These are phyloP conservation scores for Embidobia sp. DNA, from an alignment of 2,888 invertebrate species.

Conservation along the genomic window DNA sequence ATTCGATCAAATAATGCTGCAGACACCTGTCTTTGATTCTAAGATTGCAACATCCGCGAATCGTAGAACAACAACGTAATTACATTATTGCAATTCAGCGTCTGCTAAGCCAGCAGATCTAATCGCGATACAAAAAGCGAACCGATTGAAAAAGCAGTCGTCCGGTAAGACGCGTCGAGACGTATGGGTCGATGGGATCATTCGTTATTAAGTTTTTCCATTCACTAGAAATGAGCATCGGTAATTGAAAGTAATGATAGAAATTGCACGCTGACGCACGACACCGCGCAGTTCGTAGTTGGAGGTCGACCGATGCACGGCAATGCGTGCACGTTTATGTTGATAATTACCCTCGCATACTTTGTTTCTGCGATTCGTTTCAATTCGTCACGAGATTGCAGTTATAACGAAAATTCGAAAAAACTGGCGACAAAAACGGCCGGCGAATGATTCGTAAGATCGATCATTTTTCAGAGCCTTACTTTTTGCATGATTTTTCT, in stretches of 20 bases:
- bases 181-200: constrained; percentile 46
- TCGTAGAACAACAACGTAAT: constrained; percentile 33
- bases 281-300: constrained; percentile 37
- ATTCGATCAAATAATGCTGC: no score
- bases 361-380: constrained; percentile 53
- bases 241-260: constrained; percentile 65
- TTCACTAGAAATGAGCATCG: constrained; percentile 52
- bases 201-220: constrained; percentile 62
- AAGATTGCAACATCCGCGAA: constrained; percentile 6
- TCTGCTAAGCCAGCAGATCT: constrained; percentile 29
- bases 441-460: no score
- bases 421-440: constrained; percentile 37
- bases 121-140: constrained; percentile 33
- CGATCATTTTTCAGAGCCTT: no score
- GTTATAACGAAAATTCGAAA: constrained; percentile 38
- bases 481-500: no score
- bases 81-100: constrained; percentile 14
- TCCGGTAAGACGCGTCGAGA: constrained; percentile 35
- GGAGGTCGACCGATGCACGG: constrained; percentile 54
- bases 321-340: constrained; percentile 38
- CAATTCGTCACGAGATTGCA: constrained; percentile 41
- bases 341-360: constrained; percentile 49
- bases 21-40: no score
- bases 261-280: constrained; percentile 57
- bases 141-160: constrained; percentile 30